Evolutionary conservation across 2,888 invertebrate species (phyloP), one percentile per base, ranked within the genome.

Genomic region (Bimastos eiseni): DNA sequence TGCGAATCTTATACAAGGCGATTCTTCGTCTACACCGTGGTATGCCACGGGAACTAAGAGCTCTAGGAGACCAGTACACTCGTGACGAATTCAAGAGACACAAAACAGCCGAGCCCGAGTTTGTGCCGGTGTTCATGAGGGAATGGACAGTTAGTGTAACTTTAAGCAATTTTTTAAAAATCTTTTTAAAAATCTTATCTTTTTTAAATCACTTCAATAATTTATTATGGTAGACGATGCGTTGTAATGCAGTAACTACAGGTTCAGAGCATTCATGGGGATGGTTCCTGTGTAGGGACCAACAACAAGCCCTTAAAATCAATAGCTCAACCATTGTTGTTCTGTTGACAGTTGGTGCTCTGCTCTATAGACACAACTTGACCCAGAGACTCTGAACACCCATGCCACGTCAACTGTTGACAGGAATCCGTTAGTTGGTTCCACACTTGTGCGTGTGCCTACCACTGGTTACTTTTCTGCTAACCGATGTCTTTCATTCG

Each of bases 41-140:
- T 5, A 94, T 98, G 89, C 97, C 98, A 0, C 93, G 95, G 0
- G 97, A 97, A 92, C 95, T 97, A 70, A 96, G 96, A 90, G 95
- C 96, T 8, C 94, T 98, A 44, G 98, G 98, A 0, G 97, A 97
- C 93, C 96, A 96, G 93, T 98, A 98, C 94, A 97, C 97, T 0
- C 96, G 96, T 92, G 97, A 97, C 92, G 98, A 98, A 95, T 98
- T 98, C 94, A 97, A 96, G 94, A 95, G 97, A 89, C 98, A 98
- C 94, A 97, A 97, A 94, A 96, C 96, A 21, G 94, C 94, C n/a
- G 96, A 96, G 90, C 95, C 96, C 0, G 95, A 96, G 88, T 97
- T 98, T 94, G 96, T 97, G 0, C 95, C 96, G 30, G 96, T 97
- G 90, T 98, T 98, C 94, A 96, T 98, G 95, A 96, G 96, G 41